Conservation (phyloP, 2,113 vertebrate genomes). For the Podarcis raffonei region DNA sequence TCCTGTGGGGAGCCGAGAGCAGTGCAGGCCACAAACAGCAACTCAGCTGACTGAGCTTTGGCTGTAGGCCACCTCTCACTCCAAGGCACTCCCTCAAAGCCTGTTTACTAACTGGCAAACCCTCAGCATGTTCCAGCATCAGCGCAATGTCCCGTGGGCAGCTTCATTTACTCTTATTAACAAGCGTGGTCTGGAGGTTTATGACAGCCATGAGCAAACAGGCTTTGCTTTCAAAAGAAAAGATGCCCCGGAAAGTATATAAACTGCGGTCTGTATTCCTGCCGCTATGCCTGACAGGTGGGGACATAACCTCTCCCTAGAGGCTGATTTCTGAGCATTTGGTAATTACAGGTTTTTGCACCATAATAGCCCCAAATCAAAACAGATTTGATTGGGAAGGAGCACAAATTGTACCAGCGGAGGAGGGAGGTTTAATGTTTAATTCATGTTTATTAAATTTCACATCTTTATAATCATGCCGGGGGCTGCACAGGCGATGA, state of each 20-base stretch:
- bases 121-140: background rate
- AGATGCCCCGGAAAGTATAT: background rate
- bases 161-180: constrained; percentile 11
- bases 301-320: background rate
- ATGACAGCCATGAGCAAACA: background rate
- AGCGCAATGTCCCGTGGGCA: background rate
- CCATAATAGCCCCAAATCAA: constrained; percentile 21
- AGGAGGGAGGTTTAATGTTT: background rate
- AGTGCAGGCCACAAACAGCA: too few species aligned
- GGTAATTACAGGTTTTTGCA: background rate
- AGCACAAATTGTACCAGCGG: background rate
- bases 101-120: background rate
- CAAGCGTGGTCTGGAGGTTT: background rate
- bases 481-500: background rate
- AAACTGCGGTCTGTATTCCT: background rate
- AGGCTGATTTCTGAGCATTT: background rate
- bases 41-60: background rate
- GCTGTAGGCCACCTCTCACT: background rate
- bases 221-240: background rate
- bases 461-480: constrained; percentile 29
- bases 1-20: too few species aligned
- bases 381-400: constrained; percentile 18
- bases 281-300: background rate
- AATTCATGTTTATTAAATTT: background rate
- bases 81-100: background rate